Evolutionary conservation across 2,888 invertebrate species (phyloP).

Genomic region (Limnephilus rhombicus): DNA sequence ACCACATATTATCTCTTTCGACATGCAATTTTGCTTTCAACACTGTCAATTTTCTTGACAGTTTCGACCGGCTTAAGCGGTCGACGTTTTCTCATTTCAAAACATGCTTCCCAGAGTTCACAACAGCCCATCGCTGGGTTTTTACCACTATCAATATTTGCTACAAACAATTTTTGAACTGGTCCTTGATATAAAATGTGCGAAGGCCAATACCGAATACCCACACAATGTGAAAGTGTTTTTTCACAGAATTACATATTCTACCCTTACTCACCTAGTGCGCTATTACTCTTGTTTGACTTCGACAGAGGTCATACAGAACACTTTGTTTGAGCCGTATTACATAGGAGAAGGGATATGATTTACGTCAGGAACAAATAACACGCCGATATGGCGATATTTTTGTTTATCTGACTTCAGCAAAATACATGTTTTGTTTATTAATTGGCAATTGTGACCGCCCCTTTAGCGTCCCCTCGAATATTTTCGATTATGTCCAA

Average conservation of each 20-base stretch:
- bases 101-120: background rate
- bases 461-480: background rate
- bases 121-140: background rate
- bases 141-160: background rate
- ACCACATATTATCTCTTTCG: background rate
- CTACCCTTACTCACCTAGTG: background rate
- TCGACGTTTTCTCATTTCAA: background rate
- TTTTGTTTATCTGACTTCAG: background rate
- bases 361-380: background rate
- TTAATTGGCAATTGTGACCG: background rate
- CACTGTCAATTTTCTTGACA: background rate
- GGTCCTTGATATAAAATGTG: background rate
- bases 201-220: background rate
- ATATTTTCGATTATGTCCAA: background rate
- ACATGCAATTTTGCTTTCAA: background rate
- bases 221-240: background rate
- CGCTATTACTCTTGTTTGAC: slow-evolving; percentile 1
- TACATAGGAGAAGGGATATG: background rate
- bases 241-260: background rate
- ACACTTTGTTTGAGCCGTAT: background rate
- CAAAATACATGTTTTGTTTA: too few relatives aligned
- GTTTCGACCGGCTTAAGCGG: background rate
- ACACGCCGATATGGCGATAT: background rate
- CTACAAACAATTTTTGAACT: background rate
- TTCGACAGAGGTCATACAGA: background rate